Evolutionary conservation across 2,888 invertebrate species (phyloP).

Genomic region (Tribolium freemani): DNA sequence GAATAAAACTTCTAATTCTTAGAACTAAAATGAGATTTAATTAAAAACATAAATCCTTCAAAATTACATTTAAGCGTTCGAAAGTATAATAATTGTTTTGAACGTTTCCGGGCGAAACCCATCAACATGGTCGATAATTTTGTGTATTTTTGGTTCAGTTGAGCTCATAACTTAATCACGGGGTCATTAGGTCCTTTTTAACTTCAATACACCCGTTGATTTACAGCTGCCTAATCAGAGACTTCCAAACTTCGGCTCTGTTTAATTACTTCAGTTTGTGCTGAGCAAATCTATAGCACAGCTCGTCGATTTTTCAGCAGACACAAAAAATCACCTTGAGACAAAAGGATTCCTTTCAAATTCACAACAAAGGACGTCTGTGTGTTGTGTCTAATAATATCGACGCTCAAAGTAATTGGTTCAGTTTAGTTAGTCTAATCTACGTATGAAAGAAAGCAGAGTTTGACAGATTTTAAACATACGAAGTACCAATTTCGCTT

Average conservation of each 20-base stretch:
- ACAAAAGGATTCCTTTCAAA: slow-evolving; percentile 33
- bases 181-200: slow-evolving; percentile 59
- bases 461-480: not conserved
- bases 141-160: slow-evolving; percentile 40
- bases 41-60: slow-evolving; percentile 45
- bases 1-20: slow-evolving; percentile 39
- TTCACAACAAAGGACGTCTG: slow-evolving; percentile 20
- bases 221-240: slow-evolving; percentile 59
- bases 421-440: slow-evolving; percentile 4
- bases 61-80: slow-evolving; percentile 37
- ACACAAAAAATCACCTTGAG: slow-evolving; percentile 21
- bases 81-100: slow-evolving; percentile 41
- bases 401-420: slow-evolving; percentile 21
- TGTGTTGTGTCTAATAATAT: slow-evolving; percentile 15
- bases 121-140: slow-evolving; percentile 38
- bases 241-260: slow-evolving; percentile 53
- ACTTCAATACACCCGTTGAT: slow-evolving; percentile 59
- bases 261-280: slow-evolving; percentile 46
- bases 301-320: slow-evolving; percentile 35
- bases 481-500: not conserved
- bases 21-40: slow-evolving; percentile 41
- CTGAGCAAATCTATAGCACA: slow-evolving; percentile 36
- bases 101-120: slow-evolving; percentile 24
- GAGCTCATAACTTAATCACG: slow-evolving; percentile 57
- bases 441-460: not conserved